These are phyloP conservation scores for Babyrousa celebensis DNA, from an alignment of 2,797 vertebrate genomes.

Conservation along the genomic window DNA sequence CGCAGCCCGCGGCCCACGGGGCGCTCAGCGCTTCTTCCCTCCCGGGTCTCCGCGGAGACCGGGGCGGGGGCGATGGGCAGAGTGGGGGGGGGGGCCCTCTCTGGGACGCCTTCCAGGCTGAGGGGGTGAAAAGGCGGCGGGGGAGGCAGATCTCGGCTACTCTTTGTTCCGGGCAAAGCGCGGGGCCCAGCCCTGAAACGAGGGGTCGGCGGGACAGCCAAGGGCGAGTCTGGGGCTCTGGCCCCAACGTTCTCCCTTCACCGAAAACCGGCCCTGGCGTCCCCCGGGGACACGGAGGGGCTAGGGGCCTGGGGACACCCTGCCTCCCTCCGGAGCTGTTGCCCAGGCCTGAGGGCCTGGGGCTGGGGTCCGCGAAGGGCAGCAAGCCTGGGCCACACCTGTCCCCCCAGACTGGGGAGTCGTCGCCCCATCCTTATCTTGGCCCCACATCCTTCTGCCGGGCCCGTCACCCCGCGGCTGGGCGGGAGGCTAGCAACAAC, in stretches of 20 bases:
- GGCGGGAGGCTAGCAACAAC: neutral
- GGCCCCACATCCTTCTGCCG: neutral
- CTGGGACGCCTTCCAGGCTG: constrained; percentile 59
- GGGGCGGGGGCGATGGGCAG: neutral
- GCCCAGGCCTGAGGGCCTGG: neutral
- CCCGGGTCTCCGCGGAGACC: neutral
- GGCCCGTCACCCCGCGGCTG: neutral
- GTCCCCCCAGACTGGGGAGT: neutral
- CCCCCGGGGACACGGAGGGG: too few relatives aligned
- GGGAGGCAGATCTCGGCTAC: neutral
- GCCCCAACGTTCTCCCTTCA: neutral
- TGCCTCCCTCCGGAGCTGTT: neutral
- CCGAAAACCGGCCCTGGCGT: neutral
- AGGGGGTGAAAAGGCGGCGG: neutral
- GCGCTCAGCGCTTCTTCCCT: neutral
- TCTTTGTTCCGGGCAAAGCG: constrained; percentile 71
- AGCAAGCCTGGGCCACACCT: neutral
- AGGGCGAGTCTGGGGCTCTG: neutral
- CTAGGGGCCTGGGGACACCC: neutral
- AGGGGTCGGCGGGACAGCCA: neutral
- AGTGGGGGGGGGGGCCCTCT: neutral
- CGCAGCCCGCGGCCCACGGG: neutral
- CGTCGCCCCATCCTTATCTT: rapidly evolving
- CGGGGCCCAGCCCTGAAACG: neutral
- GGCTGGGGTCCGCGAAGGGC: neutral